Percentiles rank a stretch among this genome's conserved stretches.
These are phyloP conservation scores for Lytechinus variegatus DNA, from an alignment of 35 echinoderm and acorn worm species.

Conservation along the genomic window DNA sequence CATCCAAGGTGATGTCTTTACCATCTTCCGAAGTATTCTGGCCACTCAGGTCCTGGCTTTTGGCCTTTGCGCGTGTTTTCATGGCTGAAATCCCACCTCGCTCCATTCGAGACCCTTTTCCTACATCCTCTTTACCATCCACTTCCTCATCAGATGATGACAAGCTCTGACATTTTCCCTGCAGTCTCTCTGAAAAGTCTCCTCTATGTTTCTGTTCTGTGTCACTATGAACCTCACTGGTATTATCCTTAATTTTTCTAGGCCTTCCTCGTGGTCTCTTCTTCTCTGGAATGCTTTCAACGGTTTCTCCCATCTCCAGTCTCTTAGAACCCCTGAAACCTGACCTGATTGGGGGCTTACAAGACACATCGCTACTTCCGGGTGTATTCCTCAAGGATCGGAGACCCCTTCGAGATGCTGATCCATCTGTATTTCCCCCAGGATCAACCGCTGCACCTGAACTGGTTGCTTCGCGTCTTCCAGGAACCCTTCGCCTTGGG, in stretches of 20 bases:
- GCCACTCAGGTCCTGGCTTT: not conserved
- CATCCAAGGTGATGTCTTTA: not conserved
- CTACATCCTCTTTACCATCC: not conserved
- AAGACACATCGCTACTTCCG: not conserved
- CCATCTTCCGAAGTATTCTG: not conserved
- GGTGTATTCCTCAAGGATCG: not conserved
- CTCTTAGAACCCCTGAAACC: not conserved
- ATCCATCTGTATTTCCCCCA: not conserved
- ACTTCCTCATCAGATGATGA: conserved; percentile 28
- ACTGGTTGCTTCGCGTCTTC: not conserved
- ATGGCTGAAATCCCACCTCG: not conserved
- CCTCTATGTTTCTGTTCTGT: not conserved
- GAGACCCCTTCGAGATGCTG: not conserved
- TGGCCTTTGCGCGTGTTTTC: not conserved
- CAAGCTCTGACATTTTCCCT: not conserved
- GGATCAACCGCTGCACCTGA: not conserved
- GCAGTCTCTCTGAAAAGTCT: conserved; percentile 8
- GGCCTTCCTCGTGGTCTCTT: not conserved
- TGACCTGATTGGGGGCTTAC: not conserved
- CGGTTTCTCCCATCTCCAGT: not conserved
- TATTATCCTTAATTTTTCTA: not conserved
- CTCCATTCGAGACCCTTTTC: not conserved
- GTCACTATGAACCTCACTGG: not conserved
- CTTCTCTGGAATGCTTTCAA: not conserved
- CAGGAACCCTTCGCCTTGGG: not conserved